A percentile compares a stretch with the other conserved stretches of the same genome.
Conservation (phyloP, 23 tunicate genomes). For the Trididemnum nubilum region DNA sequence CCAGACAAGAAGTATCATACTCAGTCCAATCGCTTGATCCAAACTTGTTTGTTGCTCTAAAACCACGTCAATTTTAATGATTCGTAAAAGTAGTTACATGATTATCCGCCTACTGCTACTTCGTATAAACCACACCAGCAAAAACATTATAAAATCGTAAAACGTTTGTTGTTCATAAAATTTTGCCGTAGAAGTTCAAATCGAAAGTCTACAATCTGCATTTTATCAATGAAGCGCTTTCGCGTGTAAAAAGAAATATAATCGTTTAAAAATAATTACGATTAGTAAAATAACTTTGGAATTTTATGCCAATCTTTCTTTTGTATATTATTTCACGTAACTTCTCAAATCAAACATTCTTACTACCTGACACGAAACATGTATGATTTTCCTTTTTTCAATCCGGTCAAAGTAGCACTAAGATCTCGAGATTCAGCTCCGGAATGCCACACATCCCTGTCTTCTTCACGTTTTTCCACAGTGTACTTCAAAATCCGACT, state of each 20-base stretch:
- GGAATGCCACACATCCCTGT: slow-evolving; percentile 88
- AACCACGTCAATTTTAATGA: no score
- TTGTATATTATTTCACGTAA: no score
- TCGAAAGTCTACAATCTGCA: no score
- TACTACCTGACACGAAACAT: slow-evolving; percentile 78
- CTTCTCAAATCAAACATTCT: background rate
- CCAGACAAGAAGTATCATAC: slow-evolving; percentile 63
- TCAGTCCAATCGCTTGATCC: slow-evolving; percentile 75
- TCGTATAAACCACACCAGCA: background rate
- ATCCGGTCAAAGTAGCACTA: slow-evolving; percentile 56
- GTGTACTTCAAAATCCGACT: slow-evolving; percentile 79
- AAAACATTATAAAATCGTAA: background rate
- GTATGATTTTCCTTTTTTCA: slow-evolving; percentile 93
- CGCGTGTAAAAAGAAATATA: no score
- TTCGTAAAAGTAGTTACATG: no score
- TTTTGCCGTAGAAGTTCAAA: no score
- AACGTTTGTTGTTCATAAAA: no score
- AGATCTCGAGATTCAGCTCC: slow-evolving; percentile 69
- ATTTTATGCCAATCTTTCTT: no score
- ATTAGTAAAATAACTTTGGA: no score
- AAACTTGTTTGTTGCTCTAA: slow-evolving; percentile 74
- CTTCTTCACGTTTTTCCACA: slow-evolving; percentile 79
- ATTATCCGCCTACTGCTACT: background rate
- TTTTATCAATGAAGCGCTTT: no score
- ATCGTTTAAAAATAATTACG: no score